Evolutionary conservation across 2,888 invertebrate species (phyloP).

Genomic region (Acholoe squamosa): DNA sequence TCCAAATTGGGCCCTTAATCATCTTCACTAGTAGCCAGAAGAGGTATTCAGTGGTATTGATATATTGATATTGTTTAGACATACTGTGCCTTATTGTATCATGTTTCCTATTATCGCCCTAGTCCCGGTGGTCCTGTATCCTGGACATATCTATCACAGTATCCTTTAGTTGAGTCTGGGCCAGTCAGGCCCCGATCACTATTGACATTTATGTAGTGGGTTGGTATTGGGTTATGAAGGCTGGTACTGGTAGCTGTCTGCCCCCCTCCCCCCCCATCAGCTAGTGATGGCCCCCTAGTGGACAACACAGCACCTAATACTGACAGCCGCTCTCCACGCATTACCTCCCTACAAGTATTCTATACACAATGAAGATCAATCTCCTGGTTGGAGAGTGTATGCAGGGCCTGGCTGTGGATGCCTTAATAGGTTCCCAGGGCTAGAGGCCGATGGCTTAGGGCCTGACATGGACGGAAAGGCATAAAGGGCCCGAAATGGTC

Average conservation of each 20-base stretch:
- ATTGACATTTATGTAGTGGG: slow-evolving; percentile 4
- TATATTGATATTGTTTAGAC: too few relatives aligned
- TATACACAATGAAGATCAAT: background rate
- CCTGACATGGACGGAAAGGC: background rate
- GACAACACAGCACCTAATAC: background rate
- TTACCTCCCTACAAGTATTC: background rate
- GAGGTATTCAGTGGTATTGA: too few relatives aligned
- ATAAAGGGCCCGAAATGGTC: background rate
- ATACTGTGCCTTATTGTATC: too few relatives aligned
- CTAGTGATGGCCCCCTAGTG: background rate
- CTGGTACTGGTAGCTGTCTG: background rate
- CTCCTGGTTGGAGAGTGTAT: background rate
- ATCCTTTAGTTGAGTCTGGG: background rate
- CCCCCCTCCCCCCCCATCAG: background rate
- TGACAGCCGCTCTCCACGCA: background rate
- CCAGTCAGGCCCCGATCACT: background rate
- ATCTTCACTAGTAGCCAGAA: too few relatives aligned
- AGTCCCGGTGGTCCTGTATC: too few relatives aligned
- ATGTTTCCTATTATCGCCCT: too few relatives aligned
- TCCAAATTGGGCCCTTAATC: too few relatives aligned
- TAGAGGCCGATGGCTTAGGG: background rate
- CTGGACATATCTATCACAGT: background rate
- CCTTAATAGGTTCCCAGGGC: background rate
- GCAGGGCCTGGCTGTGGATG: background rate
- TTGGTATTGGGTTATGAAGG: slow-evolving; percentile 18